These are phyloP conservation scores for Promerops cafer DNA, from an alignment of 2,113 vertebrate species.

Conservation along the genomic window DNA sequence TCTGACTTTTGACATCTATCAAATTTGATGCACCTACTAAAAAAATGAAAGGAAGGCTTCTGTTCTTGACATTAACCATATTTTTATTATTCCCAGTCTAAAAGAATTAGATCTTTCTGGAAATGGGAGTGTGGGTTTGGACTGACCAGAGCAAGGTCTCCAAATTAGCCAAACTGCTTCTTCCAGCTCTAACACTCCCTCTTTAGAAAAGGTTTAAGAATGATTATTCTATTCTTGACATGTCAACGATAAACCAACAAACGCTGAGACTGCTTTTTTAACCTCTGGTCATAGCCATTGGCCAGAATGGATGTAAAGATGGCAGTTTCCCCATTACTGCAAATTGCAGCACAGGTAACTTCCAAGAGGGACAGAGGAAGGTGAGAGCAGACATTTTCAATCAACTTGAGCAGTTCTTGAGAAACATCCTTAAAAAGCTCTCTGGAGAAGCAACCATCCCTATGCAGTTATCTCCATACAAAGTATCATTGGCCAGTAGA, in stretches of 20 bases:
- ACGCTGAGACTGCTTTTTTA: background rate
- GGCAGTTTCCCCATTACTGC: background rate
- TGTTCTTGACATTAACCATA: background rate
- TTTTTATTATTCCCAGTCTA: background rate
- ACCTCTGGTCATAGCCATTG: background rate
- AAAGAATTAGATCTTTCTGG: background rate
- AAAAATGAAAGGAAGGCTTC: background rate
- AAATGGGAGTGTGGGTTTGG: background rate
- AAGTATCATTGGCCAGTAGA: background rate
- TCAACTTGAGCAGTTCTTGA: background rate
- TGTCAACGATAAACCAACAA: background rate
- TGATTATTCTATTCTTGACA: background rate
- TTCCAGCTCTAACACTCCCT: background rate
- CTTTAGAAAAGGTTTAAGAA: background rate
- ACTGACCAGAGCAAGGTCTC: background rate
- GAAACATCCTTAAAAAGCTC: background rate
- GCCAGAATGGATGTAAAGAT: background rate
- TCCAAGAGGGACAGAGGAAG: background rate
- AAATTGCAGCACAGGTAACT: background rate
- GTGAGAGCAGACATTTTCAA: background rate
- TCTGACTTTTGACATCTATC: background rate
- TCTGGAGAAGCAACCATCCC: background rate
- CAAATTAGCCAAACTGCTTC: background rate
- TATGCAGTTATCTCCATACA: background rate
- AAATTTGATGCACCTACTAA: background rate